Evolutionary conservation across 1,140 invertebrate species (phyloP).

Genomic region (Ceratina japonica): DNA sequence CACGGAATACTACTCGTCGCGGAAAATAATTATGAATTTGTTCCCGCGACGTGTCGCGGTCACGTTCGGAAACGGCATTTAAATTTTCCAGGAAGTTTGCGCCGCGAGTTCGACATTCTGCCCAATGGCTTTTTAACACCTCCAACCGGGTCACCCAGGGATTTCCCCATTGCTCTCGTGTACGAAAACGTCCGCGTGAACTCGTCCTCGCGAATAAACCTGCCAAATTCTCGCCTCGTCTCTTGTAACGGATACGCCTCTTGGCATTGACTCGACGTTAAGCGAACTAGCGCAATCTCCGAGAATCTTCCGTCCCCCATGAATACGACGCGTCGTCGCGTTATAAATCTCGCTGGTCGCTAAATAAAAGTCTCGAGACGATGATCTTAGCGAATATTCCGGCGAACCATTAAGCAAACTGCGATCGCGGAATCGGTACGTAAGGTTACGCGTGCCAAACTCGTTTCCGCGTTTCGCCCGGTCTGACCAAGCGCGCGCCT

Average conservation of each 20-base stretch:
- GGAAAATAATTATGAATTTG: not conserved
- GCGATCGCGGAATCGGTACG: slow-evolving; percentile 3
- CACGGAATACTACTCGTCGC: not conserved
- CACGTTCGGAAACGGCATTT: not conserved
- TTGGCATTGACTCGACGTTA: no score
- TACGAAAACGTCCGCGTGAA: not conserved
- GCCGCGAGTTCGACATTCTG: not conserved
- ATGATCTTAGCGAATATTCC: slow-evolving; percentile 20
- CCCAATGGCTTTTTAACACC: no score
- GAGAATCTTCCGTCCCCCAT: no score
- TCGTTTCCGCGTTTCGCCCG: not conserved
- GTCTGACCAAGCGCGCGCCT: slow-evolving; percentile 7
- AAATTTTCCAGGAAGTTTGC: slow-evolving; percentile 28
- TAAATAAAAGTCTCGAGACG: not conserved
- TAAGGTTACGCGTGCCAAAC: slow-evolving; percentile 17
- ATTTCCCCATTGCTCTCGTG: no score
- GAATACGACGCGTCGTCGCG: not conserved
- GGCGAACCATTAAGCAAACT: not conserved
- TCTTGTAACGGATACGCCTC: no score
- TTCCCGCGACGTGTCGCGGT: not conserved
- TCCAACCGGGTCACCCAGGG: no score
- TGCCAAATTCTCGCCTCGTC: not conserved
- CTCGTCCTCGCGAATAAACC: not conserved
- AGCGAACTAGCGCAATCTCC: no score
- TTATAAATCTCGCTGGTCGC: not conserved